These are phyloP conservation scores for Cephalophus harveyi DNA, from an alignment of 2,113 vertebrate genomes.

Conservation along the genomic window DNA sequence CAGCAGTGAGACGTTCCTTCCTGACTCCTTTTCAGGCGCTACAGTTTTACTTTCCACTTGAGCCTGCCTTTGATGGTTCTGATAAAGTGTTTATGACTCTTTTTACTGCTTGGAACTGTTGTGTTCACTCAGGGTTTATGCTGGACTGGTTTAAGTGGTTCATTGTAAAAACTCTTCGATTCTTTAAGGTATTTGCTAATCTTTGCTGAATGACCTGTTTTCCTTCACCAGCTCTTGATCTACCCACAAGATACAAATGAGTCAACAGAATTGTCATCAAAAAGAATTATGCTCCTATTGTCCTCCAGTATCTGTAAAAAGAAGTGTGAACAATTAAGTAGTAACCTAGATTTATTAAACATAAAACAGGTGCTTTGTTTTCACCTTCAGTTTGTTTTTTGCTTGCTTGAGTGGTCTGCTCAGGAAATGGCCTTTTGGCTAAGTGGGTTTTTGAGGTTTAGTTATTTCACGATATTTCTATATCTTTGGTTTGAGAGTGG, in stretches of 20 bases:
- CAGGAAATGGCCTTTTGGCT: conserved; percentile 62
- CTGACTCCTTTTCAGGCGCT: background rate
- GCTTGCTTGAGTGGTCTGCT: conserved; percentile 52
- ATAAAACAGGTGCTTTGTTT: conserved; percentile 38
- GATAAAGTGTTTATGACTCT: background rate
- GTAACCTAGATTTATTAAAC: conserved; percentile 38
- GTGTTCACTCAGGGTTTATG: background rate
- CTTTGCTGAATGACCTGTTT: background rate
- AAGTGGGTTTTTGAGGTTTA: conserved; percentile 68
- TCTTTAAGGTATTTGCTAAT: background rate
- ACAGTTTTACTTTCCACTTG: background rate
- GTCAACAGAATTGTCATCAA: background rate
- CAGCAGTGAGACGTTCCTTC: background rate
- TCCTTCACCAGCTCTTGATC: background rate
- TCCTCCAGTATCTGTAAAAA: background rate
- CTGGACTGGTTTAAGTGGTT: background rate
- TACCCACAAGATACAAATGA: conserved; percentile 40
- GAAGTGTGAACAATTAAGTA: conserved; percentile 11
- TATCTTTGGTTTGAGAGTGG: conserved; percentile 32
- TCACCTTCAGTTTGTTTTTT: conserved; percentile 42
- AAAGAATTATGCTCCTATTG: background rate
- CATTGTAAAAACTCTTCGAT: background rate
- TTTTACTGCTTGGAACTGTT: background rate
- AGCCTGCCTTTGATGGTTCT: background rate
- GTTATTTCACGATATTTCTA: conserved; percentile 27